These are phyloP conservation scores for Drosophila sp. DNA, from an alignment of 1,140 invertebrate species.

Conservation along the genomic window DNA sequence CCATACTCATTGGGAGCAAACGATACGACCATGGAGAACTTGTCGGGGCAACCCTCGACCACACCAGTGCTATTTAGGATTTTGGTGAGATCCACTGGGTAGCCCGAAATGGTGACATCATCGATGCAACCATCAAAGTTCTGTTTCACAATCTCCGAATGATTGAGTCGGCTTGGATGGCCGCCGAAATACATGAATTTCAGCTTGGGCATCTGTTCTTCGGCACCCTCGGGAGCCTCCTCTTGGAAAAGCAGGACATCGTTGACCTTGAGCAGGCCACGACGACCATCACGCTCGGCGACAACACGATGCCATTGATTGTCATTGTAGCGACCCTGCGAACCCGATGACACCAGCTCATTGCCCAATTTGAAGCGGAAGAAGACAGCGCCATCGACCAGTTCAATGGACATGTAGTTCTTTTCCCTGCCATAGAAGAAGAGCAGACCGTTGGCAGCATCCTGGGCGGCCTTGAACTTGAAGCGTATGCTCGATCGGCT, in stretches of 20 bases:
- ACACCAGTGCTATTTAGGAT: slow-evolving; percentile 92
- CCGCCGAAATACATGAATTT: slow-evolving; percentile 95
- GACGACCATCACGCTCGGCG: slow-evolving; percentile 87
- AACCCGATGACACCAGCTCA: slow-evolving; percentile 85
- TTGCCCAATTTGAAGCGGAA: slow-evolving; percentile 89
- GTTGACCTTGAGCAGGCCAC: slow-evolving; percentile 89
- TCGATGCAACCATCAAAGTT: slow-evolving; percentile 98
- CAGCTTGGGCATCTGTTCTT: slow-evolving; percentile 84
- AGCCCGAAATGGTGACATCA: slow-evolving; percentile 89
- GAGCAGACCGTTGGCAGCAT: slow-evolving; percentile 92
- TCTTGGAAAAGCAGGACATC: slow-evolving; percentile 83
- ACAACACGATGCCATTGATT: slow-evolving; percentile 92
- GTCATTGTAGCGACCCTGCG: slow-evolving; percentile 89
- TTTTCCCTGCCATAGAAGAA: slow-evolving; percentile 91
- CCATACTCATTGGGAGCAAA: slow-evolving; percentile 85
- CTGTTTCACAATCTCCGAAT: slow-evolving; percentile 86
- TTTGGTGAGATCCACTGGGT: slow-evolving; percentile 90
- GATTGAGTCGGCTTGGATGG: slow-evolving; percentile 88
- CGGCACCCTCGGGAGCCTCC: slow-evolving; percentile 75
- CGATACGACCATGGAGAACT: slow-evolving; percentile 82
- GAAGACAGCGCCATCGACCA: slow-evolving; percentile 90
- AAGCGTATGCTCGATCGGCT: slow-evolving; percentile 87
- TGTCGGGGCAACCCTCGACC: slow-evolving; percentile 91
- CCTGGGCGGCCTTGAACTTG: slow-evolving; percentile 91
- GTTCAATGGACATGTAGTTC: slow-evolving; percentile 93